These are phyloP conservation scores for Mormyrus iriodes DNA, from an alignment of 2,113 vertebrate genomes.

Conservation along the genomic window DNA sequence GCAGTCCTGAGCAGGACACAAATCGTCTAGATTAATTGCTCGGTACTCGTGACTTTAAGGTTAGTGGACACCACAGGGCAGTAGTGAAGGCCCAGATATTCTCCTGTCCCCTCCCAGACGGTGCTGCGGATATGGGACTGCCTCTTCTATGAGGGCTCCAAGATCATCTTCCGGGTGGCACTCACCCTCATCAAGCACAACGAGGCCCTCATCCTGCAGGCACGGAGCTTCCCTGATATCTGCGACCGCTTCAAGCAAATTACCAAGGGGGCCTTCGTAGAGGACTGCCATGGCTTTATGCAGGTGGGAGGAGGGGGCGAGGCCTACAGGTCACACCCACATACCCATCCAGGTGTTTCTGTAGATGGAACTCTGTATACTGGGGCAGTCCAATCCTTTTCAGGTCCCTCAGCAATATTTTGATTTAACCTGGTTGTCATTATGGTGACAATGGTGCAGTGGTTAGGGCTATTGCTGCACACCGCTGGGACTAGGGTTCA, in stretches of 20 bases:
- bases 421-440: background rate
- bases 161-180: constrained; percentile 88
- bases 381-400: background rate
- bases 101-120: constrained; percentile 60
- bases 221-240: constrained; percentile 72
- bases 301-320: constrained; percentile 58
- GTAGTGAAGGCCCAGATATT: background rate
- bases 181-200: constrained; percentile 83
- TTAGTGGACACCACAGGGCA: background rate
- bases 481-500: background rate
- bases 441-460: background rate
- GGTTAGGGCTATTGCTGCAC: background rate
- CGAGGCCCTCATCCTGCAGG: constrained; percentile 76
- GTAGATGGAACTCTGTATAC: background rate
- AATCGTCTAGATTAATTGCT: background rate
- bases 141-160: constrained; percentile 91
- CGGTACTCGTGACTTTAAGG: background rate
- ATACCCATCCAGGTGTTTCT: background rate
- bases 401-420: background rate
- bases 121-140: constrained; percentile 94
- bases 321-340: background rate
- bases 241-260: constrained; percentile 87
- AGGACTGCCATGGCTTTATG: constrained; percentile 86
- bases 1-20: background rate
- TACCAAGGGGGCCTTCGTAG: constrained; percentile 73